Conservation (phyloP, 2,113 vertebrate species). For the Rhadina sibilatrix region DNA sequence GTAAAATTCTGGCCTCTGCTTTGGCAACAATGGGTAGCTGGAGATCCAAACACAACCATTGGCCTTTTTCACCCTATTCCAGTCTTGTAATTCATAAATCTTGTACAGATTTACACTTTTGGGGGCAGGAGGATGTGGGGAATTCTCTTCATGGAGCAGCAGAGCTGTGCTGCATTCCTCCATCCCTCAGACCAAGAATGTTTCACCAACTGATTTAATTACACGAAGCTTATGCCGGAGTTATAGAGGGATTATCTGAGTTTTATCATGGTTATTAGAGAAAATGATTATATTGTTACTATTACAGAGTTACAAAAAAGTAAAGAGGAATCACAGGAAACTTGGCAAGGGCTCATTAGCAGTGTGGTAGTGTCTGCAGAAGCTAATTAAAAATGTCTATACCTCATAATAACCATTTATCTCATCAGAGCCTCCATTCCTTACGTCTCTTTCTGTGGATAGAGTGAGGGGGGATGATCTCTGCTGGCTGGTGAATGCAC, state of each 20-base stretch:
- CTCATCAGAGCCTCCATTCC: background rate
- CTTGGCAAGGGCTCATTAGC: constrained; percentile 60
- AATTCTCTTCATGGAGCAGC: background rate
- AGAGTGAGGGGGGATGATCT: background rate
- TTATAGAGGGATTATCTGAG: constrained; percentile 52
- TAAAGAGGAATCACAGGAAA: constrained; percentile 40
- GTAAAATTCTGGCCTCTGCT: background rate
- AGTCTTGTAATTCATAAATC: background rate
- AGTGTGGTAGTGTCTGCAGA: constrained; percentile 40
- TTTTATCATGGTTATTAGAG: constrained; percentile 46
- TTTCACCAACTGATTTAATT: constrained; percentile 51
- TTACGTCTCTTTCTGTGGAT: background rate
- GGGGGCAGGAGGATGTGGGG: background rate
- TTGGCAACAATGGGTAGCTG: background rate
- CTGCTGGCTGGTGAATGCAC: background rate
- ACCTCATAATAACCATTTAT: constrained; percentile 52
- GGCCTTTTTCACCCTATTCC: background rate
- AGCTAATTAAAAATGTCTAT: constrained; percentile 57
- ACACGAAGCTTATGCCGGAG: constrained; percentile 14
- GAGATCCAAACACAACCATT: background rate
- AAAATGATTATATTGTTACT: constrained; percentile 39
- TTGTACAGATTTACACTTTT: background rate
- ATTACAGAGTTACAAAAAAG: constrained; percentile 48
- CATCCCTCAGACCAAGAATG: background rate
- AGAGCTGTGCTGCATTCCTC: background rate